phyloP scores from a whole-genome alignment of 2,888 invertebrate species.

The Zhuqinia jingwanae region DNA sequence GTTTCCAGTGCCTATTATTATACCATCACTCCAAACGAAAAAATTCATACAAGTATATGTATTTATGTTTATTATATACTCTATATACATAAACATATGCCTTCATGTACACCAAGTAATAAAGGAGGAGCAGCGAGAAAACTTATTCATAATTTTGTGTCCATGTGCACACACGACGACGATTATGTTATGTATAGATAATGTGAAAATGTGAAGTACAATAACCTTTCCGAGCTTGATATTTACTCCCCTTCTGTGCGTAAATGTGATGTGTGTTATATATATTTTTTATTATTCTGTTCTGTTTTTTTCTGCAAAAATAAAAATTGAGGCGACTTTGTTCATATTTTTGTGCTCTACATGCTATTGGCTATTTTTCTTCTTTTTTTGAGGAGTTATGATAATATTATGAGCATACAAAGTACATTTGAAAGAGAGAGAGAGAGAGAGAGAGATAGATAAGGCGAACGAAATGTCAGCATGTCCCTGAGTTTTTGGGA shows the following conservation, averaged over 20 bases:
- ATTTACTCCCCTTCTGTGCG: constrained; percentile 55
- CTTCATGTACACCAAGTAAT: no score
- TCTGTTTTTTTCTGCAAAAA: no score
- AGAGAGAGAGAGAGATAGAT: constrained; percentile 37
- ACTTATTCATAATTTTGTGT: constrained; percentile 45
- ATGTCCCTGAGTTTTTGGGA: constrained; percentile 57
- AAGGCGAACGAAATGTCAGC: constrained; percentile 71
- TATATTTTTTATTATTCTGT: no score
- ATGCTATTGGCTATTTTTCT: constrained; percentile 65
- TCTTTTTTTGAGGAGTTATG: constrained; percentile 60
- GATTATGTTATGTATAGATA: constrained; percentile 62
- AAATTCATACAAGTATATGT: no score
- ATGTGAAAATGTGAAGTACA: constrained; percentile 63
- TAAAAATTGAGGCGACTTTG: background rate
- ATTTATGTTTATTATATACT: background rate
- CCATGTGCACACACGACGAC: background rate
- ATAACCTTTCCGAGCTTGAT: constrained; percentile 65
- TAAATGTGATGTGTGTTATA: constrained; percentile 6
- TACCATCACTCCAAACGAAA: background rate
- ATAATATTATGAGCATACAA: constrained; percentile 64
- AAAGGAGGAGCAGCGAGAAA: background rate
- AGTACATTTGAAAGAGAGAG: constrained; percentile 17
- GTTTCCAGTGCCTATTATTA: constrained; percentile 32
- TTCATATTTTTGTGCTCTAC: constrained; percentile 20
- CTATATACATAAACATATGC: background rate